Base-by-base conservation (phyloP, 2,888 invertebrate species). In the Dryococelus australis region DNA sequence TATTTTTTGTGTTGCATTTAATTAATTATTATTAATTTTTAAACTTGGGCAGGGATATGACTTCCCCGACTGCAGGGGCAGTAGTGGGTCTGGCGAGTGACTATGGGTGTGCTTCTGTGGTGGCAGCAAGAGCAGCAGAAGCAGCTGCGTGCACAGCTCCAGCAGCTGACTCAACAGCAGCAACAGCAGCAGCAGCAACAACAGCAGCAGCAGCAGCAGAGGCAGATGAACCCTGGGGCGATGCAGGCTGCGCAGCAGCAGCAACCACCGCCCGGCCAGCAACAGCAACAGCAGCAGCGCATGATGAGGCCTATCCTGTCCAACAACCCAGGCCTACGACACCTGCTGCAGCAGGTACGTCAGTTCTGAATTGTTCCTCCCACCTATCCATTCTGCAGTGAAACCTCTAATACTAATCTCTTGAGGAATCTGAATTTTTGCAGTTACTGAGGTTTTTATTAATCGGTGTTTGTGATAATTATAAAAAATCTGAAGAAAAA, bases 271-370 rank as follows among this genome's bases (percentile, higher is more conserved):
- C 94, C 94, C 89, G 90, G 93, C 87, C 93, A 90, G 53, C 90
- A 93, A 90, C 92, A 87, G 92, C 94, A 91, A 51, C 91, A 92
- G 81, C 93, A 93, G 79, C 96, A 96, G 90, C 93, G 96, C 91
- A 94, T 95, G 93, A 95, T 97, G 93, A 94, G 97, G 27, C 96
- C 97, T n/a, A 93, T 94, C 84, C 94, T 95, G 92, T 94, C 96
- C 26, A 96, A 96, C 91, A 97, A 97, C 93, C 96, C 97, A 0
- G 97, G 97, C 0, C 93, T 97, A 20, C 92, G 97, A 24, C 97
- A 97, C 92, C 93, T 97, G 81, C 92, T 97, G 87, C 97, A 97
- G 91, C 96, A 96, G 94, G 96, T 96, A 93, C 89, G 89, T 81
- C 85, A 47, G 26, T 80, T 24, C 65, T 16, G 47, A 12, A 26